phyloP scores from a whole-genome alignment of 2,797 vertebrate genomes.

The Dermochelys coriacea region DNA sequence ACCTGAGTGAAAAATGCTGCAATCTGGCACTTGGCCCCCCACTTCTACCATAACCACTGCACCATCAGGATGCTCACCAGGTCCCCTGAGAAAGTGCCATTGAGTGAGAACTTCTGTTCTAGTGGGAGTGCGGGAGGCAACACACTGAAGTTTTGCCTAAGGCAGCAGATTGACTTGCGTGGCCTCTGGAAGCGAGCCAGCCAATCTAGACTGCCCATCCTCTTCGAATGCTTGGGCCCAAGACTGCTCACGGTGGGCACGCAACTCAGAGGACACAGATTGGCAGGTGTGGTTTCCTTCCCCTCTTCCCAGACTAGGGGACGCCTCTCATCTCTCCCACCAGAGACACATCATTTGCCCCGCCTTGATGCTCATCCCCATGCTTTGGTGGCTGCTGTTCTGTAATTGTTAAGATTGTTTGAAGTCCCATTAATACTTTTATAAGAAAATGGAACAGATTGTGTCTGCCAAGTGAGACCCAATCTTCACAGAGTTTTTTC shows the following conservation, averaged over 20 bases:
- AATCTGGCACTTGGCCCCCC: background rate
- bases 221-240: background rate
- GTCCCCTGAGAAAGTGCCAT: too few species aligned
- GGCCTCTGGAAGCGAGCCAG: background rate
- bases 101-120: background rate
- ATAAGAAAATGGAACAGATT: slow-evolving; percentile 64
- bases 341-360: too few species aligned
- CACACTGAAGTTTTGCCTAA: background rate
- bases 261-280: background rate
- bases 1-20: background rate
- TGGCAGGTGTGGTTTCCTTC: background rate
- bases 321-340: background rate
- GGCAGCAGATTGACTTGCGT: background rate
- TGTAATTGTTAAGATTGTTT: background rate
- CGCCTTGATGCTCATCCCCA: background rate
- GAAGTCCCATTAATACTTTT: slow-evolving; percentile 48
- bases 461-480: slow-evolving; percentile 57
- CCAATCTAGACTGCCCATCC: background rate
- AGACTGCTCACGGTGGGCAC: background rate
- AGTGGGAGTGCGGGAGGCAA: background rate
- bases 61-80: background rate
- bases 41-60: background rate
- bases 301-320: background rate
- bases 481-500: slow-evolving; percentile 33
- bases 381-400: background rate